Percentiles rank a stretch among this genome's conserved stretches.
phyloP scores from a whole-genome alignment of 2,797 vertebrate genomes.

The Microctenopoma steveboyesi region DNA sequence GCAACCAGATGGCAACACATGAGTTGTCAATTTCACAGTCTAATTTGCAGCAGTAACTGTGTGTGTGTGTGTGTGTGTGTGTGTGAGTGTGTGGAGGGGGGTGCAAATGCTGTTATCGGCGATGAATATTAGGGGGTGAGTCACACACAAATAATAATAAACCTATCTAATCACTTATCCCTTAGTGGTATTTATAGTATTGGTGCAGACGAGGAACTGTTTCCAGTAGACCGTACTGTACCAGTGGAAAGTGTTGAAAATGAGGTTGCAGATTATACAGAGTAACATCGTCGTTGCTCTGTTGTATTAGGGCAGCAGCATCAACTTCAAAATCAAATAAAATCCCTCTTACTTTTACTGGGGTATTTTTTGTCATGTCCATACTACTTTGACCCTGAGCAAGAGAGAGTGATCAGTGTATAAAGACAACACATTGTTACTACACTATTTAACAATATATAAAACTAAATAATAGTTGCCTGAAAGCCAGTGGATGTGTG shows the following conservation, averaged over 20 bases:
- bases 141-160: neutral
- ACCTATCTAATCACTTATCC: neutral
- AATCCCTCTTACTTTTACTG: too few relatives aligned
- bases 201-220: neutral
- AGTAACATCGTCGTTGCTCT: too few relatives aligned
- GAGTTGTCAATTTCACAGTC: conserved; percentile 81
- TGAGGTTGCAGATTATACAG: neutral
- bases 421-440: too few relatives aligned
- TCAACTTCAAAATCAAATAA: too few relatives aligned
- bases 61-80: conserved; percentile 19
- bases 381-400: too few relatives aligned
- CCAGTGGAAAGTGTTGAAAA: neutral
- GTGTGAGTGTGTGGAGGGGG: neutral
- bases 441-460: too few relatives aligned
- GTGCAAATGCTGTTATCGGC: neutral
- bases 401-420: too few relatives aligned
- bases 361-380: too few relatives aligned
- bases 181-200: neutral
- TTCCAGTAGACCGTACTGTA: neutral
- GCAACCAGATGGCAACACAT: conserved; percentile 79
- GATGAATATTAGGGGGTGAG: neutral
- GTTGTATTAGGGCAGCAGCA: too few relatives aligned
- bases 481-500: too few relatives aligned
- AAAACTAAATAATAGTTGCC: too few relatives aligned
- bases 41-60: conserved; percentile 77